Evolutionary conservation across 2,888 invertebrate species (phyloP).

Genomic region (Tinea trinotella): DNA sequence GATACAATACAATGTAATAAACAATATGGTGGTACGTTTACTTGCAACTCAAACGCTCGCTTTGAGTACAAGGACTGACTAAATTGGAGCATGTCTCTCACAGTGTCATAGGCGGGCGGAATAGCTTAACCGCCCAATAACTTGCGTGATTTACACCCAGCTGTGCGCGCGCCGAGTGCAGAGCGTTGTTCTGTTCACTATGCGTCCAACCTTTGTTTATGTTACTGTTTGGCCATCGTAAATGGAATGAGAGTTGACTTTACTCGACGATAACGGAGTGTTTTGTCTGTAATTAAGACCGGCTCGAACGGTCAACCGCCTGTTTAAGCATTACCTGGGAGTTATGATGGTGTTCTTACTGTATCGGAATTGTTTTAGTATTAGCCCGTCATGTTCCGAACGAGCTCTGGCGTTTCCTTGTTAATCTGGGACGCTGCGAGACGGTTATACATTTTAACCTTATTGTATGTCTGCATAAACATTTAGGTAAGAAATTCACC

Average conservation of each 20-base stretch:
- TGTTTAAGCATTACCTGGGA: constrained; percentile 41
- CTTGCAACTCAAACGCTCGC: background rate
- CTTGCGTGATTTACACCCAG: constrained; percentile 32
- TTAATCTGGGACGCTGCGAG: background rate
- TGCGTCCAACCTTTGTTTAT: constrained; percentile 46
- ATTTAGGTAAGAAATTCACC: background rate
- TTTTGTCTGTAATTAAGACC: constrained; percentile 68
- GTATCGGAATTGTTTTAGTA: constrained; percentile 47
- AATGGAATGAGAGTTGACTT: constrained; percentile 53
- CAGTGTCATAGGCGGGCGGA: constrained; percentile 32
- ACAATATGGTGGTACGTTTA: background rate
- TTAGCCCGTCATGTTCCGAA: constrained; percentile 43
- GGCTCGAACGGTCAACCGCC: constrained; percentile 46
- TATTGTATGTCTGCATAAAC: background rate
- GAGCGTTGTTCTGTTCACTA: constrained; percentile 37
- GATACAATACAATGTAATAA: background rate
- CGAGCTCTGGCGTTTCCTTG: constrained; percentile 16
- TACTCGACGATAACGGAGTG: constrained; percentile 53
- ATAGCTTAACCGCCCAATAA: constrained; percentile 25
- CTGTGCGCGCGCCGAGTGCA: constrained; percentile 38
- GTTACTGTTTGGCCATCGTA: constrained; percentile 50
- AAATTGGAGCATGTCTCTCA: constrained; percentile 2
- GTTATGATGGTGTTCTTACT: constrained; percentile 54
- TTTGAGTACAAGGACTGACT: background rate
- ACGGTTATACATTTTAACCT: background rate